phyloP scores from a whole-genome alignment of 2,113 vertebrate species.

The Chloroceryle aenea region DNA sequence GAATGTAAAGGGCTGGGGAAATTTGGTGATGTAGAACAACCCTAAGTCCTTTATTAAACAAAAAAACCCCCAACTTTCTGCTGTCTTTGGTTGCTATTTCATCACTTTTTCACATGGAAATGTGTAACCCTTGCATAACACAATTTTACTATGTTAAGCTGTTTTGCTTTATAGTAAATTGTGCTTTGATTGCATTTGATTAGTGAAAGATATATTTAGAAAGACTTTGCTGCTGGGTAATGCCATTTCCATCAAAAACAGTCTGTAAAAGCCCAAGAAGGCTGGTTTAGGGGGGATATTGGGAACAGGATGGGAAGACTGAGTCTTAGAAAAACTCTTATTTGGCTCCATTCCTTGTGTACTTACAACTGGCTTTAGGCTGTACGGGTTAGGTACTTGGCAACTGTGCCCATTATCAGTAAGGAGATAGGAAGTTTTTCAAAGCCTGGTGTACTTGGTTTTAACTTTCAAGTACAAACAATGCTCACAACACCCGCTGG shows the following conservation, averaged over 20 bases:
- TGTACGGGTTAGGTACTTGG: background rate
- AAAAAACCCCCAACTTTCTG: background rate
- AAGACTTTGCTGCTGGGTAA: background rate
- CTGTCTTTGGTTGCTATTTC: background rate
- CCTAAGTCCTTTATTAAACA: background rate
- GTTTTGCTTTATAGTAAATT: slow-evolving; percentile 9
- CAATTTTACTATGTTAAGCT: slow-evolving; percentile 8
- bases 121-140: background rate
- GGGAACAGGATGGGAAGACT: background rate
- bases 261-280: background rate
- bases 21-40: background rate
- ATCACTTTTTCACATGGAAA: background rate
- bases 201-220: slow-evolving; percentile 29
- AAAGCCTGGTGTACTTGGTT: background rate
- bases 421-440: background rate
- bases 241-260: background rate
- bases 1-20: background rate
- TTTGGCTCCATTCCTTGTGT: background rate
- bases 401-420: fast-evolving
- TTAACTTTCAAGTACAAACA: background rate
- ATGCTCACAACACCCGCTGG: background rate
- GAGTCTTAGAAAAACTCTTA: background rate
- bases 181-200: slow-evolving; percentile 32
- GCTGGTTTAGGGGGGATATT: background rate
- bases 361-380: background rate